Evolutionary conservation across 2,888 invertebrate species (phyloP), one percentile per base, ranked within the genome.

Genomic region (Drosophila niveifrons): DNA sequence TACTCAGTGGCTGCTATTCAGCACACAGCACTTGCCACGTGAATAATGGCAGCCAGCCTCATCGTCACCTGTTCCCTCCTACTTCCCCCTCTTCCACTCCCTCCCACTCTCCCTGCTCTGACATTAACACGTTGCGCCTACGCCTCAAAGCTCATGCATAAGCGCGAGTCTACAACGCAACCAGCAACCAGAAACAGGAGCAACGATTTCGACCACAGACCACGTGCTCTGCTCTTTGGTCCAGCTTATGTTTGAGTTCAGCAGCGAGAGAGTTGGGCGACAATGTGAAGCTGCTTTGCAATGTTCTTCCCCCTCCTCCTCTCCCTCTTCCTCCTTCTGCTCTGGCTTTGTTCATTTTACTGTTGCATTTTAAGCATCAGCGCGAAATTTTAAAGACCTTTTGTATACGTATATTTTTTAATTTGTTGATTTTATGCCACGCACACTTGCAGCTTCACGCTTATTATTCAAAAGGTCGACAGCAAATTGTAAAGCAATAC

Each of bases 101-200:
- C 7, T 9, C 18, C 23, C n/a, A n/a, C 17, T 31, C 36, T 57
- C 9, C 17, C n/a, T 15, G 29, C 51, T 23, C 52, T 64, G 44
- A 56, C 78, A 88, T 89, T 83, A 89, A 84, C 83, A 89, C 89
- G 82, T 86, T 79, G 73, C 80, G 71, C 76, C 72, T 82, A 89
- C 86, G 82, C 61, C 86, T 78, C 62, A 72, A 68, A 84, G 70
- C 34, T 55, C 53, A 57, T 43, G 39, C 57, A 46, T 43, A 15
- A 47, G 46, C 46, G 50, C 53, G 36, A 1, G 17, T 23, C 55
- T 18, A 41, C 48, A 28, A n/a, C 55, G 39, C 47, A 44, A 63
- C 57, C 80, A 75, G 34, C 23, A 1, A 17, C 17, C 57, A 13
- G 47, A 43, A 18, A 11, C 51, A 43, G 50, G 41, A 64, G 63